Percentiles rank a stretch among this genome's conserved stretches.
phyloP scores from a whole-genome alignment of 2,797 vertebrate genomes.

The Brotula barbata region DNA sequence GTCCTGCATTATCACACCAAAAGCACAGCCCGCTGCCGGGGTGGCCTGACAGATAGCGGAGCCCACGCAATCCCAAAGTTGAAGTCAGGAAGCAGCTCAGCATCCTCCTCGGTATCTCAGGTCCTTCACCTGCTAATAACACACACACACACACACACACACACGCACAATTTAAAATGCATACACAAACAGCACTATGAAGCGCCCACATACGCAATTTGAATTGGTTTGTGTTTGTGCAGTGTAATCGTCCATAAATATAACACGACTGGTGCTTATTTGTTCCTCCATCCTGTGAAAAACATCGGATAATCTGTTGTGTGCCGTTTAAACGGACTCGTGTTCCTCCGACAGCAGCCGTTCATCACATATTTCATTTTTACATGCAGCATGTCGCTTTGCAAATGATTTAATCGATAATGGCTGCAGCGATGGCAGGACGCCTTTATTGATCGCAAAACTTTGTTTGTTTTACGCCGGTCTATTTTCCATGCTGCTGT shows the following conservation, averaged over 20 bases:
- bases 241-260: no score
- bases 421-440: constrained; percentile 9
- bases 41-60: constrained; percentile 60
- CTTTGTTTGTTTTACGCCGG: no score
- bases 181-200: no score
- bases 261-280: no score
- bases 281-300: no score
- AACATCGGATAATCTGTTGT: no score
- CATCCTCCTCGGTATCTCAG: constrained; percentile 35
- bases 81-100: constrained; percentile 52
- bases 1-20: constrained; percentile 60
- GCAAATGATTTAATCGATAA: constrained; percentile 32
- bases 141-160: constrained; percentile 4
- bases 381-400: constrained; percentile 16
- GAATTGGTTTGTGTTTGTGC: no score
- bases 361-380: constrained; percentile 13
- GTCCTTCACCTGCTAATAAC: constrained; percentile 24
- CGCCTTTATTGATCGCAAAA: constrained; percentile 22
- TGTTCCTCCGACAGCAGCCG: background rate
- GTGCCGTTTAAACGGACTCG: constrained; percentile 1
- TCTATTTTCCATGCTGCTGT: no score
- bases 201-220: no score
- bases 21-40: constrained; percentile 57
- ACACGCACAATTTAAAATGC: constrained; percentile 7
- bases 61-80: constrained; percentile 40